Conservation (phyloP, 1,140 invertebrate species). For the Monomorium pharaonis region DNA sequence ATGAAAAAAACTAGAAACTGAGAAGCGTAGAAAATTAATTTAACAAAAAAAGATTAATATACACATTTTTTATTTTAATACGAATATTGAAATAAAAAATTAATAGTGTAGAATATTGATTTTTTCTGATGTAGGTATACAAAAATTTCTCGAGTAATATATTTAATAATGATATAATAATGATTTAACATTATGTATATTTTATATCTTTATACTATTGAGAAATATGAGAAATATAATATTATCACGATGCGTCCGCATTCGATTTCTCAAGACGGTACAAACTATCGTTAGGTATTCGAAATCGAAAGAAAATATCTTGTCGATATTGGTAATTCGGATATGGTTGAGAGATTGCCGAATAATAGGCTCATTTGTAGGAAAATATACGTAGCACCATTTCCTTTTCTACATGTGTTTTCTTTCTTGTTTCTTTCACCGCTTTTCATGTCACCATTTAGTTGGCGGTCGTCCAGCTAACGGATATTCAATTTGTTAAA, state of each 20-base stretch:
- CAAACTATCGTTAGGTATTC: too few species aligned
- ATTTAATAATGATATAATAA: not conserved
- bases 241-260: not conserved
- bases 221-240: not conserved
- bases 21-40: not conserved
- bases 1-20: not conserved
- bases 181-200: not conserved
- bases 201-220: not conserved
- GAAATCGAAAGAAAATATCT: not conserved
- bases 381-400: not conserved
- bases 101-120: too few species aligned
- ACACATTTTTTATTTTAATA: not conserved
- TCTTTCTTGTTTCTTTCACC: not conserved
- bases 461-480: slow-evolving; percentile 15
- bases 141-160: not conserved
- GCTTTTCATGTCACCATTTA: not conserved
- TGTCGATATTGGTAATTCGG: not conserved
- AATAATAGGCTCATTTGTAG: not conserved
- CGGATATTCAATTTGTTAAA: slow-evolving; percentile 9
- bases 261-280: not conserved
- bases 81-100: not conserved
- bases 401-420: not conserved
- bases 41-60: not conserved
- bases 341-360: not conserved
- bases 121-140: too few species aligned